phyloP scores from a whole-genome alignment of 2,113 vertebrate genomes.

The Chlorodrepanis virens region DNA sequence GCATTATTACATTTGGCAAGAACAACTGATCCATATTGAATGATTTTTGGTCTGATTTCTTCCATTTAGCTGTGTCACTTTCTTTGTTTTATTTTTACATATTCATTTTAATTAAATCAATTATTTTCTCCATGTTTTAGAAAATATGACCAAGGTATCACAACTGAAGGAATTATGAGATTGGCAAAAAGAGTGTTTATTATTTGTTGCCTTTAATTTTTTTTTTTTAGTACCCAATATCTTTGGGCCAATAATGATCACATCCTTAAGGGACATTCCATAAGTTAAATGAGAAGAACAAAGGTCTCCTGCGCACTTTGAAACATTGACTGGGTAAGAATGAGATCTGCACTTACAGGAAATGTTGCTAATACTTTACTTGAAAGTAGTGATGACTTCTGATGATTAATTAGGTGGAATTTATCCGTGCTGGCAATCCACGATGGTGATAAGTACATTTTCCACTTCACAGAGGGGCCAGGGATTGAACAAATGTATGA shows the following conservation, averaged over 20 bases:
- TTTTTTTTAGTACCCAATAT: not conserved
- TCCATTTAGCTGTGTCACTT: not conserved
- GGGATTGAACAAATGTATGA: not conserved
- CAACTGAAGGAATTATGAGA: not conserved
- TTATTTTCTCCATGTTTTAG: not conserved
- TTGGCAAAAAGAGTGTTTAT: not conserved
- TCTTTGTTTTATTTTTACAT: not conserved
- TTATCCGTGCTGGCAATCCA: not conserved
- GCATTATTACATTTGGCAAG: not conserved
- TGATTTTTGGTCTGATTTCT: not conserved
- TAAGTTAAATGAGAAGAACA: not conserved
- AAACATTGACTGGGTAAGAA: not conserved
- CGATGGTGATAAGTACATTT: not conserved
- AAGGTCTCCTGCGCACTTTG: not conserved
- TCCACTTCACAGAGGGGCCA: not conserved
- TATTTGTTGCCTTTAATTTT: not conserved
- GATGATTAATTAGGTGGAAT: not conserved
- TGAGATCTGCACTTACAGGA: conserved; percentile 3
- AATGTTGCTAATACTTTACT: not conserved
- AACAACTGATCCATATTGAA: not conserved
- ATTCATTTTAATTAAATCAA: not conserved
- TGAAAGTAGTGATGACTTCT: not conserved
- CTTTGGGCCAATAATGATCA: not conserved
- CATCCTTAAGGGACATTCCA: not conserved
- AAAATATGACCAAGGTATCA: not conserved